Evolutionary conservation across 1,140 invertebrate genomes (phyloP), one percentile per base, ranked within the genome.

Genomic region (Condylostylus longicornis): DNA sequence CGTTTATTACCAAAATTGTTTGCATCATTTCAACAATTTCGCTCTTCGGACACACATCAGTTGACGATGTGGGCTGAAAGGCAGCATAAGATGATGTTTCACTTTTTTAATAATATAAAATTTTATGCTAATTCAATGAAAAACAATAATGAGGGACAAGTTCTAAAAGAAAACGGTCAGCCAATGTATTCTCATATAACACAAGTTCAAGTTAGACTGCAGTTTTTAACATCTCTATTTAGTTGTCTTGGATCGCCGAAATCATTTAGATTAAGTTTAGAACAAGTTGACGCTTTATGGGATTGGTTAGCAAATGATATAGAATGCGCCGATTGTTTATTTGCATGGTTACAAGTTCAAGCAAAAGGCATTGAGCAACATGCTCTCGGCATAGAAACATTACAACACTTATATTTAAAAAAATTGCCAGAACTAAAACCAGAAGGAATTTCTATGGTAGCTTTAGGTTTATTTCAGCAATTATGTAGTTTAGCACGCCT

Each of bases 151-250:
- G 49, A 32, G 48, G 44, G 38, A 42, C 41, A 33, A 23, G 27
- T 37, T 29, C 33, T 37, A n/a, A 48, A 41, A 14, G 44, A 43
- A 31, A 38, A 29, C 32, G 49, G 20, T 37, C 14, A 37, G n/a
- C 61, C 57, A 46, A 63, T 82, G 40, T 88, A 87, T 62, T 78
- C 79, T 20, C 86, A 90, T 61, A 81, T 84, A 53, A 86, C 83
- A 8, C 83, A 94, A 58, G 75, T 95, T 28, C 86, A 89, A 57
- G 86, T 89, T 9, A 65, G 89, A 10, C 61, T 96, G 38, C 80
- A 89, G 54, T 96, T 95, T 63, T 66, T 96, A 14, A 85, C 86
- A 3, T 86, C 85, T 31, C 78, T 94, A 22, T 96, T 89, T 62
- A 89, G 85, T n/a, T 77, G 78, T 0, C 61, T 87, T 37, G 85